A percentile compares a stretch with the other conserved stretches of the same genome.
phyloP scores from a whole-genome alignment of 2,113 vertebrate genomes.

The Melanotaenia duboulayi region DNA sequence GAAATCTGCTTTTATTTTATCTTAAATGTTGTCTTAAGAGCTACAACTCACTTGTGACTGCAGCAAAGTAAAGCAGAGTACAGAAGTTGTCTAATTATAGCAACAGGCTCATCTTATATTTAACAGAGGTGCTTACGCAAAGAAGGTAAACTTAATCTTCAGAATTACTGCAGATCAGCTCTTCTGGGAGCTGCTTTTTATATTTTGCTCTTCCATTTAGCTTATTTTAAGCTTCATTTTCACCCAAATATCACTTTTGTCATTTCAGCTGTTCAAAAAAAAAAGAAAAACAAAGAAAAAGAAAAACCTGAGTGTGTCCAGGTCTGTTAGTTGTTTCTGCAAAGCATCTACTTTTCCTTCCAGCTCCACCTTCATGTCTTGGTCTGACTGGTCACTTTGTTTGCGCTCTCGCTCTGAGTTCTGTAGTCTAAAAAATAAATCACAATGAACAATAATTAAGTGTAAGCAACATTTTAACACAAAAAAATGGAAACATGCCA shows the following conservation, averaged over 20 bases:
- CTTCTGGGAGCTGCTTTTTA: neutral
- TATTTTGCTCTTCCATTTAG: neutral
- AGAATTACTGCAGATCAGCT: neutral
- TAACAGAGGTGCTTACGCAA: neutral
- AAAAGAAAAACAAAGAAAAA: too few species aligned
- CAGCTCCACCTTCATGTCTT: slow-evolving; percentile 86
- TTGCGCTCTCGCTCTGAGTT: slow-evolving; percentile 84
- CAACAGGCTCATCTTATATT: neutral
- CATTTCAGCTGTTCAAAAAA: too few species aligned
- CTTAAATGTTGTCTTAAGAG: too few species aligned
- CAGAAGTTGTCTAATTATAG: too few species aligned
- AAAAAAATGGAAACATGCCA: neutral
- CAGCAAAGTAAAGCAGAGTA: too few species aligned
- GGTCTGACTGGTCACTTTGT: slow-evolving; percentile 85
- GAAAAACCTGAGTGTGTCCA: slow-evolving; percentile 91
- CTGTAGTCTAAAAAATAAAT: slow-evolving; percentile 82
- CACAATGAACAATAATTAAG: neutral
- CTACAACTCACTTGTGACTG: too few species aligned
- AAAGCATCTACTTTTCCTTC: slow-evolving; percentile 81
- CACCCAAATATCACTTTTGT: too few species aligned
- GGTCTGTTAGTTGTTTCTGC: slow-evolving; percentile 87
- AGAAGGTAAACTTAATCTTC: neutral
- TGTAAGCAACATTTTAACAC: neutral
- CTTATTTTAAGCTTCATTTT: neutral
- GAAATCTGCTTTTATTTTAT: too few species aligned